Base-by-base conservation (phyloP, 2,113 vertebrate genomes). In the Asarcornis scutulata region DNA sequence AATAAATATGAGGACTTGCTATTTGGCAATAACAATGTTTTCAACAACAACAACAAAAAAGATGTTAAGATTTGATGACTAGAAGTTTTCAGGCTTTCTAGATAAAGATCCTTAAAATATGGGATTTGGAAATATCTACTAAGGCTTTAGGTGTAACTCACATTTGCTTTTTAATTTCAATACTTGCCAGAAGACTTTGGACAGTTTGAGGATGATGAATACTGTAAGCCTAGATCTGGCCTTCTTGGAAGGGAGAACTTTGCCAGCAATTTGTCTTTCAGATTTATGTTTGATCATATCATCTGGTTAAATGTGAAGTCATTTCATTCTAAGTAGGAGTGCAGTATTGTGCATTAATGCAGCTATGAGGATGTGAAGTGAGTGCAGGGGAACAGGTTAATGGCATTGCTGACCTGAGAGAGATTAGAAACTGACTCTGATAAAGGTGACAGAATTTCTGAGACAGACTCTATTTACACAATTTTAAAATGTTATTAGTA, bases 291-390 rank as follows among this genome's bases (percentile, higher is more conserved):
- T 87, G 55, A 69, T 95, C 68, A 25, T 90, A 53, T 83, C 88
- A 84, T 52, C 48, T 88, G 82, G 79, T 79, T 84, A 95, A 81
- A 97, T 62, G 78, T 95, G 86, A 95, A 80, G 85, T 86, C 4
- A 93, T 58, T 96, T 94, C 42, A 68, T 94, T 90, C 85, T 87
- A 94, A 95, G 90, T n/a, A 92, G 72, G 87, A 88, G 55, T 83
- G 73, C 55, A 89, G 63, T 48, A 55, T 22, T 40, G 7, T 17
- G 14, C 71, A 85, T 96, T 97, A 94, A 73, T 93, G 64, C 6
- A 7, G 46, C 74, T 52, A 72, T 48, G 68, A 3, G 22, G 79
- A 68, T 46, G 40, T 71, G 59, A 95, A 91, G 76, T 63, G 74
- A 96, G 79, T 58, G 78, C 88, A 82, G 64, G 86, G 87, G 71